phyloP scores from a whole-genome alignment of 2,888 invertebrate species.

The Agrypnus murinus region DNA sequence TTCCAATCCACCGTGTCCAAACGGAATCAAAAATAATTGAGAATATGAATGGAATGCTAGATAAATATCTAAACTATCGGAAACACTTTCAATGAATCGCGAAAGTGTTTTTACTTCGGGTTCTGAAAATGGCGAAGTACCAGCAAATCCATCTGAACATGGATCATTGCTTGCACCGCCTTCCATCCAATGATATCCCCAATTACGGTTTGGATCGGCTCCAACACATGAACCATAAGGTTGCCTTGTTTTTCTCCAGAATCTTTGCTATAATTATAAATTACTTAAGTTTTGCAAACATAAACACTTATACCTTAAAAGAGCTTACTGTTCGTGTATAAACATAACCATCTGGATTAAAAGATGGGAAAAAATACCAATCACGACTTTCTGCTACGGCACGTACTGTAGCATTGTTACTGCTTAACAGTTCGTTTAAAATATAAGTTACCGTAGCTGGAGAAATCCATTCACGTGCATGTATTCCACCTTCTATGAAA shows the following conservation, averaged over 20 bases:
- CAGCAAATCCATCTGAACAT: constrained; percentile 78
- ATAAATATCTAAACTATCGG: constrained; percentile 75
- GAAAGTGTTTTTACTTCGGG: constrained; percentile 75
- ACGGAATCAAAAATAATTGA: constrained; percentile 80
- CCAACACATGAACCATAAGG: constrained; percentile 72
- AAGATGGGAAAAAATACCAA: too few species aligned
- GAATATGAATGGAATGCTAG: constrained; percentile 82
- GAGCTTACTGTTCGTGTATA: background rate
- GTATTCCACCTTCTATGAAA: too few species aligned
- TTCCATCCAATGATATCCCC: too few species aligned
- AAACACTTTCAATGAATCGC: constrained; percentile 72
- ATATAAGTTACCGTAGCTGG: too few species aligned
- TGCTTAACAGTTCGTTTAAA: constrained; percentile 49
- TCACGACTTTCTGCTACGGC: too few species aligned
- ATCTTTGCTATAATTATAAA: too few species aligned
- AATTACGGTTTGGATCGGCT: too few species aligned
- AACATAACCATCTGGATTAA: too few species aligned
- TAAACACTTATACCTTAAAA: constrained; percentile 69
- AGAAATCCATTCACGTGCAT: too few species aligned
- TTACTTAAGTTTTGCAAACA: too few species aligned
- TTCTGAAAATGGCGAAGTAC: constrained; percentile 80
- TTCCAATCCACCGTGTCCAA: constrained; percentile 74
- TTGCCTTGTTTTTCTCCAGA: constrained; percentile 81
- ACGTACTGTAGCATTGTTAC: too few species aligned
- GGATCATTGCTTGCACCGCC: constrained; percentile 74